phyloP scores from a whole-genome alignment of 2,113 vertebrate species.

The Otolemur garnettii region DNA sequence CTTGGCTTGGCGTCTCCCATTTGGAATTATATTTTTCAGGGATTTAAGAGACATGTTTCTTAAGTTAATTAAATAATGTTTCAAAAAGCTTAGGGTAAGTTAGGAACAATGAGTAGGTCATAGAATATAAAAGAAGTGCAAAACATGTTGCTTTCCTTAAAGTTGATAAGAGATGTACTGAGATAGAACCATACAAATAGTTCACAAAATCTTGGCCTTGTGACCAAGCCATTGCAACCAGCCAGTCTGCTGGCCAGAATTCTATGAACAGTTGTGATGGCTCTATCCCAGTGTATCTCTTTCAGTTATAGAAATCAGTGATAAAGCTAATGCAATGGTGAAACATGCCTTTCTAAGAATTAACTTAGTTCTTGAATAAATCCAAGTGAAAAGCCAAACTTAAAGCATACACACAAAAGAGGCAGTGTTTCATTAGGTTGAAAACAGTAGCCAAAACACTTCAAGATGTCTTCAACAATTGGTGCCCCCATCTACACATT shows the following conservation, averaged over 20 bases:
- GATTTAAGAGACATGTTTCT: background rate
- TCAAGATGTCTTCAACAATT: background rate
- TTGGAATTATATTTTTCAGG: background rate
- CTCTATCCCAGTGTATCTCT: slow-evolving; percentile 48
- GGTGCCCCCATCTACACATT: background rate
- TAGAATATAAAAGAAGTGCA: background rate
- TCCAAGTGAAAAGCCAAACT: background rate
- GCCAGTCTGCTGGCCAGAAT: slow-evolving; percentile 58
- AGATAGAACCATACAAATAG: background rate
- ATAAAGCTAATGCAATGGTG: background rate
- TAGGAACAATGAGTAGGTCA: slow-evolving; percentile 29
- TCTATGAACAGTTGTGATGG: slow-evolving; percentile 67
- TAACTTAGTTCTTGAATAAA: slow-evolving; percentile 15
- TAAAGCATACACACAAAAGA: slow-evolving; percentile 12
- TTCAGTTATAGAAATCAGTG: slow-evolving; percentile 59
- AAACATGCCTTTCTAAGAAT: slow-evolving; percentile 28
- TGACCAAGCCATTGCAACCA: background rate
- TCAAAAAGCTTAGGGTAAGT: background rate
- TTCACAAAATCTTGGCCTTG: slow-evolving; percentile 55
- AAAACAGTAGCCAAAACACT: background rate
- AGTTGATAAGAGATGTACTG: slow-evolving; percentile 36
- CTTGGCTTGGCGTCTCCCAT: background rate
- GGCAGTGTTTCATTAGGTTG: background rate
- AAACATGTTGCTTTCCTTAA: background rate
- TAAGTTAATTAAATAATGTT: slow-evolving; percentile 4